These are phyloP conservation scores for Megatriorchis doriae DNA, from an alignment of 2,113 vertebrate species.

Conservation along the genomic window DNA sequence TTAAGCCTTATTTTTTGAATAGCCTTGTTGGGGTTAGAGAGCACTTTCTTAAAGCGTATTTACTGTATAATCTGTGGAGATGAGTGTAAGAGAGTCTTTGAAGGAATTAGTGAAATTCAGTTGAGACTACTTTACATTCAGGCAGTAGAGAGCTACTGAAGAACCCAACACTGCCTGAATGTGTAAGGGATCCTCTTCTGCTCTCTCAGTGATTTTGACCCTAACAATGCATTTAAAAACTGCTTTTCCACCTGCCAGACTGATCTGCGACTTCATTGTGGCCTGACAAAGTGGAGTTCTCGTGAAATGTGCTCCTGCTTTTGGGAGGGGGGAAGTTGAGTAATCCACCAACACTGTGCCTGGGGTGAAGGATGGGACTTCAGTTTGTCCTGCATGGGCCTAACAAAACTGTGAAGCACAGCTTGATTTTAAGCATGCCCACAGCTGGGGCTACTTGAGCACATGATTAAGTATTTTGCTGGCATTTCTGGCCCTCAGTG, in stretches of 20 bases:
- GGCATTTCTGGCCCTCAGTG: fast-evolving
- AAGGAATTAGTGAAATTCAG: constrained; percentile 33
- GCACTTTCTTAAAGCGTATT: not conserved
- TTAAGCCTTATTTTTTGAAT: not conserved
- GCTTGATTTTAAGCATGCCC: not conserved
- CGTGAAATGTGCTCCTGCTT: not conserved
- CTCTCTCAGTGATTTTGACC: not conserved
- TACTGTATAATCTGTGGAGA: constrained; percentile 13
- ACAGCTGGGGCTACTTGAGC: not conserved
- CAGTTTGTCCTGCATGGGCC: not conserved
- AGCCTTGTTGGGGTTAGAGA: not conserved
- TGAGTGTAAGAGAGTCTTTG: not conserved
- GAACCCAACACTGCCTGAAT: not conserved
- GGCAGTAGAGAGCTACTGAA: not conserved
- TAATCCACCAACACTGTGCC: not conserved
- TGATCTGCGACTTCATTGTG: not conserved
- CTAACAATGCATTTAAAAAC: not conserved
- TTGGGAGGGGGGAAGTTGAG: not conserved
- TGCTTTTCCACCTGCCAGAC: not conserved
- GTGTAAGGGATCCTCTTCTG: not conserved
- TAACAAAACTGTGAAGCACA: not conserved
- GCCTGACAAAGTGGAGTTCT: not conserved
- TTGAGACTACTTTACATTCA: not conserved
- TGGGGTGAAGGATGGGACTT: not conserved
- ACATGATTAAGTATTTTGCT: not conserved